Conservation (phyloP, 2,797 vertebrate species). For the Megalops cyprinoides region DNA sequence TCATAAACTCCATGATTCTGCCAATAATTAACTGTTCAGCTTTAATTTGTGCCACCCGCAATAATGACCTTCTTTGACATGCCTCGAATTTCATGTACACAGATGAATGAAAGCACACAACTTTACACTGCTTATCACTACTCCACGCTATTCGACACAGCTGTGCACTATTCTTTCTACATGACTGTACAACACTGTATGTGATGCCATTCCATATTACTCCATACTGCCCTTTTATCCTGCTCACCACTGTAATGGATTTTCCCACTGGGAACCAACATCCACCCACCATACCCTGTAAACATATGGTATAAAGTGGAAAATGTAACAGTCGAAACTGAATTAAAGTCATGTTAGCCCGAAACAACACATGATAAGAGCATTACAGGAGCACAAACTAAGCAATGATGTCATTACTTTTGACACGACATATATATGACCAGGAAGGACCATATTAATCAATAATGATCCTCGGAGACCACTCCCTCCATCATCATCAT, state of each 20-base stretch:
- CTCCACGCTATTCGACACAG: neutral
- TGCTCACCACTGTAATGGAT: no score
- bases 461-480: neutral
- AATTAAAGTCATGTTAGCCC: neutral
- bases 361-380: neutral
- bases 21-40: conserved; percentile 24
- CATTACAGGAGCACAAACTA: neutral
- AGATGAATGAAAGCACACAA: no score
- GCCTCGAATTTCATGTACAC: neutral
- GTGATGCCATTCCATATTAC: neutral
- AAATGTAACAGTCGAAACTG: neutral
- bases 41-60: neutral
- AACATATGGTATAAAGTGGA: neutral
- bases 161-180: neutral
- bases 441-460: conserved; percentile 14
- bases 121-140: neutral
- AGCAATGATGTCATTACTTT: conserved; percentile 1
- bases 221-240: neutral
- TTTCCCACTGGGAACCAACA: no score
- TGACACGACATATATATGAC: neutral
- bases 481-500: conserved; percentile 37
- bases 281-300: no score
- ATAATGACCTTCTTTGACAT: neutral
- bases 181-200: neutral
- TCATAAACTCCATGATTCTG: conserved; percentile 3